phyloP scores from a whole-genome alignment of 2,113 vertebrate genomes.

The Hipposideros armiger region DNA sequence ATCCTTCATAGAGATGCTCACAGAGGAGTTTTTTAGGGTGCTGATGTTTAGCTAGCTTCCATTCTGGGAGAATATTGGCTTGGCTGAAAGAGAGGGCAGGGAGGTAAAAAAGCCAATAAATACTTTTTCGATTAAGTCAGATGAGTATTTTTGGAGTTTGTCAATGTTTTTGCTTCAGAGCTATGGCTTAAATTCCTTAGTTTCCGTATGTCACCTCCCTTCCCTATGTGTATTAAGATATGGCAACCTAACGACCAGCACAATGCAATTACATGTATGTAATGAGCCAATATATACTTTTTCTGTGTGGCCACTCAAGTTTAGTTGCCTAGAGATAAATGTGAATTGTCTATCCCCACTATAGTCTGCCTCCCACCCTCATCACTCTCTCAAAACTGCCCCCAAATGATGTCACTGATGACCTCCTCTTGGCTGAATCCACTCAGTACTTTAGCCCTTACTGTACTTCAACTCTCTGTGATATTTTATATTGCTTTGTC shows the following conservation, averaged over 20 bases:
- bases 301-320: background rate
- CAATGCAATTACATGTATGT: background rate
- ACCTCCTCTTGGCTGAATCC: background rate
- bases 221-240: background rate
- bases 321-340: background rate
- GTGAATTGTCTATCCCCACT: background rate
- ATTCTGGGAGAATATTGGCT: background rate
- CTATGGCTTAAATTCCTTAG: conserved; percentile 12
- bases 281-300: conserved; percentile 11
- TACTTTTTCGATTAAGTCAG: background rate
- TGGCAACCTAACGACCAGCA: background rate
- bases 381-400: background rate
- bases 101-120: background rate
- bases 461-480: background rate
- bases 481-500: background rate
- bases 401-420: background rate
- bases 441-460: background rate
- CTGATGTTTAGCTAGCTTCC: background rate
- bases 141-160: background rate
- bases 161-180: background rate
- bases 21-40: background rate
- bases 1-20: background rate
- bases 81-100: background rate
- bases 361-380: background rate
- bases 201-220: background rate